A percentile compares a stretch with the other conserved stretches of the same genome.
phyloP scores from a whole-genome alignment of 2,797 vertebrate species.

The Somateria mollissima region DNA sequence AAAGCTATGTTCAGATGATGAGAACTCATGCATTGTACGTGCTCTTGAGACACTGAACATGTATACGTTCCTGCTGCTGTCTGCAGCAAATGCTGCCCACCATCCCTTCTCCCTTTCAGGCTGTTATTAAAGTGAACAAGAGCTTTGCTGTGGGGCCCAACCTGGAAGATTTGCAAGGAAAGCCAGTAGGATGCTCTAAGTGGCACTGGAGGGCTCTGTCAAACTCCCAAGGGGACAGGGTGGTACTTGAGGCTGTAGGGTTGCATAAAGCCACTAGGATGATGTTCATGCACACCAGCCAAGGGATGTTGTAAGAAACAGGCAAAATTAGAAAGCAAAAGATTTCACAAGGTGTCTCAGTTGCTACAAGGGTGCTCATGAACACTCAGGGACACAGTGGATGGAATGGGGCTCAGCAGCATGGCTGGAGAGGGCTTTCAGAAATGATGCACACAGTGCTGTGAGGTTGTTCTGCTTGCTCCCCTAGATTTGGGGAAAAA shows the following conservation, averaged over 20 bases:
- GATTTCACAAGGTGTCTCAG: neutral
- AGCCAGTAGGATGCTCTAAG: neutral
- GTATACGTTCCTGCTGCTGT: neutral
- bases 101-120: neutral
- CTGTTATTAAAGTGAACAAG: neutral
- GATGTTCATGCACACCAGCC: neutral
- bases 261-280: neutral
- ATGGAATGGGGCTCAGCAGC: neutral
- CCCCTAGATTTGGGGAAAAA: neutral
- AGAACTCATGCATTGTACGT: neutral
- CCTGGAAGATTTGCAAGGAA: neutral
- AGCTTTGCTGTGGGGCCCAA: neutral
- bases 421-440: neutral
- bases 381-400: neutral
- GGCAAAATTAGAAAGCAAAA: neutral
- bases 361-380: rapidly evolving
- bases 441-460: rapidly evolving
- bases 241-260: neutral
- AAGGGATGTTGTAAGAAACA: neutral
- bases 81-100: rapidly evolving
- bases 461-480: neutral
- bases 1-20: neutral
- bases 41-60: neutral
- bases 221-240: neutral
- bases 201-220: neutral